Conservation (phyloP, 2,888 invertebrate genomes). For the Agriotes lineatus region DNA sequence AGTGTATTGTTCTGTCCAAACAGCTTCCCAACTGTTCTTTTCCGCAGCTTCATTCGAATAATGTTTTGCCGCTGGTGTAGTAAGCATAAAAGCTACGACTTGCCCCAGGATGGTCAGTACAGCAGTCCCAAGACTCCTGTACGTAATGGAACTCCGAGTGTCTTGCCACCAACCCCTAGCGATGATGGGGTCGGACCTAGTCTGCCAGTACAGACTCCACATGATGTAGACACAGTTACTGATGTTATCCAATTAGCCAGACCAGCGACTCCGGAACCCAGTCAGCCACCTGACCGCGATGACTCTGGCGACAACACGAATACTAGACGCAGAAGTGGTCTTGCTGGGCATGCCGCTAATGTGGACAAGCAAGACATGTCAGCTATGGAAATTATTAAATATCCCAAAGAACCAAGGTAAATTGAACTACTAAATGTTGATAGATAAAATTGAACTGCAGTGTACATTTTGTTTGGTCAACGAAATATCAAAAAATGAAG, state of each 20-base stretch:
- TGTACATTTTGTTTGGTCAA: neutral
- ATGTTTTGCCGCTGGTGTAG: constrained; percentile 24
- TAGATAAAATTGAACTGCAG: neutral
- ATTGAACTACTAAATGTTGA: constrained; percentile 1
- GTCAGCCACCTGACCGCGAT: too few species aligned
- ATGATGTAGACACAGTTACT: too few species aligned
- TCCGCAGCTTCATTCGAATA: neutral
- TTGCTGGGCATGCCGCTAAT: constrained; percentile 9
- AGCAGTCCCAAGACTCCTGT: too few species aligned
- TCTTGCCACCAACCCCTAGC: too few species aligned
- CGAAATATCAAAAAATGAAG: too few species aligned
- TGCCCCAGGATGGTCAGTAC: neutral
- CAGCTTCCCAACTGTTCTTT: neutral
- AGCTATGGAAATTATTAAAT: constrained; percentile 1
- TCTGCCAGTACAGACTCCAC: too few species aligned
- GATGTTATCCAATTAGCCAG: neutral
- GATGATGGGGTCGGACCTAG: too few species aligned
- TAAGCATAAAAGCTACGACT: constrained; percentile 12
- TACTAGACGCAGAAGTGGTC: constrained; percentile 15
- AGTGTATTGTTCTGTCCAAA: neutral
- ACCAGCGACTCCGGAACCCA: too few species aligned
- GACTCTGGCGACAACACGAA: too few species aligned
- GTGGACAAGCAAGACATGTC: constrained; percentile 10
- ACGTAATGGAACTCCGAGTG: too few species aligned
- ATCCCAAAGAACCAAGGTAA: constrained; percentile 24